These are phyloP conservation scores for Clinocottus analis DNA, from an alignment of 2,113 vertebrate species.

Conservation along the genomic window DNA sequence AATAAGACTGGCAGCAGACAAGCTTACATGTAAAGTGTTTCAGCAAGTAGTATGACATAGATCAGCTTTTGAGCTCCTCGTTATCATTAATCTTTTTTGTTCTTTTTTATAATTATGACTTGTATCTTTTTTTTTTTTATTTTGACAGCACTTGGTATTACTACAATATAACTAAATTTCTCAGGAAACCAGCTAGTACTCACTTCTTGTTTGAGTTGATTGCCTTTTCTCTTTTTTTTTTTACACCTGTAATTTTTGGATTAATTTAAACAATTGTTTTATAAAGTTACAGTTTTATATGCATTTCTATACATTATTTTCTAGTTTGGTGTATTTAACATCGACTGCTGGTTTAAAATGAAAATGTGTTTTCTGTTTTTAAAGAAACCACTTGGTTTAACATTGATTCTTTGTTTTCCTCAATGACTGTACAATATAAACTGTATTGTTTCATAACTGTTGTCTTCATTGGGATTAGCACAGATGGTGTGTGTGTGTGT, in stretches of 20 bases:
- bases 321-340: constrained; percentile 65
- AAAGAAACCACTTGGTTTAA: constrained; percentile 48
- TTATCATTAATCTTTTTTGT: constrained; percentile 23
- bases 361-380: constrained; percentile 48
- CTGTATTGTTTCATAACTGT: constrained; percentile 2
- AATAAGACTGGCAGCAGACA: constrained; percentile 6
- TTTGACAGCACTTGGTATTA: constrained; percentile 54
- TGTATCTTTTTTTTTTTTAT: not conserved
- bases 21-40: not conserved
- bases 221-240: constrained; percentile 69
- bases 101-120: constrained; percentile 16
- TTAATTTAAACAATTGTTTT: constrained; percentile 63
- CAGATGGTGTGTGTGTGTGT: constrained; percentile 1
- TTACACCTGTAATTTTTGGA: constrained; percentile 44
- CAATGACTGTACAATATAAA: constrained; percentile 19
- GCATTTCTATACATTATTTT: constrained; percentile 61
- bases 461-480: constrained; percentile 16
- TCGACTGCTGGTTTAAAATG: constrained; percentile 54
- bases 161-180: constrained; percentile 58
- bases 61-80: constrained; percentile 13
- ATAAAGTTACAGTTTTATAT: constrained; percentile 68
- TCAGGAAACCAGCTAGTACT: constrained; percentile 74
- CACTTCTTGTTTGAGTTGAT: constrained; percentile 58
- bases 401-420: constrained; percentile 31
- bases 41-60: constrained; percentile 12